A percentile compares a stretch with the other conserved stretches of the same genome.
phyloP scores from a whole-genome alignment of 2,797 vertebrate species.

The Cottoperca gobio region DNA sequence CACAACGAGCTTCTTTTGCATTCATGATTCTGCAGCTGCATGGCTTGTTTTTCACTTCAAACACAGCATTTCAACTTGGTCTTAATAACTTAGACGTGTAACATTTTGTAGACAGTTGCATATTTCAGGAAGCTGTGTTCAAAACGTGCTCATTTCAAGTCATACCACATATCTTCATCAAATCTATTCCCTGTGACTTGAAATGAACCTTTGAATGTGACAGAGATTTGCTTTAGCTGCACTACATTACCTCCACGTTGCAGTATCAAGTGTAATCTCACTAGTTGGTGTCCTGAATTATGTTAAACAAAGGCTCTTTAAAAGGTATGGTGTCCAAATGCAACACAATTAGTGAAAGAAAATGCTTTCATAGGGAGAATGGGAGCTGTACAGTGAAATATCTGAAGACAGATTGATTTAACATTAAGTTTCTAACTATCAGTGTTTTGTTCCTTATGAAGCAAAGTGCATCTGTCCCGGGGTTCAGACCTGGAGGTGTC shows the following conservation, averaged over 20 bases:
- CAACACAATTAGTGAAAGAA: background rate
- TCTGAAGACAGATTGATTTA: background rate
- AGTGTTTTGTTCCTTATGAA: constrained; percentile 17
- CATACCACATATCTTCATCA: too few species aligned
- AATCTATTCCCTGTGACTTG: too few species aligned
- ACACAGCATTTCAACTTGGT: too few species aligned
- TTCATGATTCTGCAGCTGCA: too few species aligned
- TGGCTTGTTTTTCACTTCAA: too few species aligned
- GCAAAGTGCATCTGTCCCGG: background rate
- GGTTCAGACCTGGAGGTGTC: constrained; percentile 17
- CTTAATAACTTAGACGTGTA: too few species aligned
- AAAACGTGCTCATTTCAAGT: background rate
- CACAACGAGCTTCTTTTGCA: background rate
- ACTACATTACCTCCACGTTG: background rate
- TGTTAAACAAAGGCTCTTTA: background rate
- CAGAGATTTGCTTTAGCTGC: background rate
- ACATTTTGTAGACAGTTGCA: too few species aligned
- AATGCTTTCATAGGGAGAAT: background rate
- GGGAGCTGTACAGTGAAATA: background rate
- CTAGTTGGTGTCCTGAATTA: background rate
- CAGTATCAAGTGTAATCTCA: background rate
- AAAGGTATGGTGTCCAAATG: background rate
- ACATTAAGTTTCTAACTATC: background rate
- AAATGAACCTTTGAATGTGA: background rate
- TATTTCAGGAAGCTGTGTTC: background rate